Conservation (phyloP, 2,888 invertebrate genomes). For the Subacronicta megacephala region DNA sequence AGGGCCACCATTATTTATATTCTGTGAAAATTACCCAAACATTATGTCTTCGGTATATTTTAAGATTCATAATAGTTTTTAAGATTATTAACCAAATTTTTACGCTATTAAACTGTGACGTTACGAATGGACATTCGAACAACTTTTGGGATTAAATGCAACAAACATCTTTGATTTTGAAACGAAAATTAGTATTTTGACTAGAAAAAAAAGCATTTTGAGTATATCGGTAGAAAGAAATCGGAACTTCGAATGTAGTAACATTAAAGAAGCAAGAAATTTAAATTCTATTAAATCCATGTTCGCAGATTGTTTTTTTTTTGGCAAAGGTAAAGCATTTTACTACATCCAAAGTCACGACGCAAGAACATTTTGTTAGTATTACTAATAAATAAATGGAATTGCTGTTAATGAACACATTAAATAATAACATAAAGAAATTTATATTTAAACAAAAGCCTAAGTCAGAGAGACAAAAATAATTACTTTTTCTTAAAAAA, state of each 20-base stretch:
- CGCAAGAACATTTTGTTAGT: constrained; percentile 33
- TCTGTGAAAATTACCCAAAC: constrained; percentile 15
- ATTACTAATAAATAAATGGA: constrained; percentile 34
- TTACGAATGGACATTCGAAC: constrained; percentile 24
- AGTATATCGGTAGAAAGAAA: constrained; percentile 45
- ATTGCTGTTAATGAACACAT: constrained; percentile 36
- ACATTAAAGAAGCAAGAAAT: neutral
- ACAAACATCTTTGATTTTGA: constrained; percentile 47
- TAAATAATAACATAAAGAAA: constrained; percentile 15
- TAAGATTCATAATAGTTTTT: constrained; percentile 18
- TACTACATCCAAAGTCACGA: constrained; percentile 19
- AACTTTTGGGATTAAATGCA: constrained; percentile 57
- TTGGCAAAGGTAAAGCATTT: neutral
- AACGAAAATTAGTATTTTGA: constrained; percentile 61
- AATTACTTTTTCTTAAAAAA: constrained; percentile 32
- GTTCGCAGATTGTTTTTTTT: neutral
- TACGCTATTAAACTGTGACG: neutral
- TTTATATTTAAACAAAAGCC: constrained; percentile 36
- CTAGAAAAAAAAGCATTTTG: constrained; percentile 64
- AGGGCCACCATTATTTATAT: constrained; percentile 16
- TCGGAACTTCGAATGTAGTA: constrained; percentile 22
- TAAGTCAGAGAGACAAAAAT: constrained; percentile 22
- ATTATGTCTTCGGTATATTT: neutral
- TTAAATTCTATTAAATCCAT: too few relatives aligned
- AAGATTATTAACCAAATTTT: constrained; percentile 19